A percentile compares a stretch with the other conserved stretches of the same genome.
Evolutionary conservation across 2,113 vertebrate species (phyloP).

Genomic region (Leucoraja erinaceus): DNA sequence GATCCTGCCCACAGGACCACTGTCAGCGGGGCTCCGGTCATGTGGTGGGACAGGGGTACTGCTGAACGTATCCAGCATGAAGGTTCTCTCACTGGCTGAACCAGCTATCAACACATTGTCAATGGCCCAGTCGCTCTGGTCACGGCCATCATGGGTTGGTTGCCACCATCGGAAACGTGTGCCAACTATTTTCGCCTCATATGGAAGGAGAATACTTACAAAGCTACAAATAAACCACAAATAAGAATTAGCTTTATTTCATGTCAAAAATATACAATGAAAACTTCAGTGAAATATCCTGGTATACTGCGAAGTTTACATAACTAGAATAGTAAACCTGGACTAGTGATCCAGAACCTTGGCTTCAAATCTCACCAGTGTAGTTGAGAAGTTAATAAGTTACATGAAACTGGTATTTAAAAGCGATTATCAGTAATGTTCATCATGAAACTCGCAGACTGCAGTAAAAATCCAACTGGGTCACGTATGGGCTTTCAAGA

Average conservation of each 20-base stretch:
- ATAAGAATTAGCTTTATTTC: background rate
- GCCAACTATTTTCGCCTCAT: slow-evolving; percentile 73
- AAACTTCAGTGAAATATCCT: background rate
- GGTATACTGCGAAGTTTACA: too few relatives aligned
- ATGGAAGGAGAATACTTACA: slow-evolving; percentile 89
- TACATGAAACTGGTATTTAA: too few relatives aligned
- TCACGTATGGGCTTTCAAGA: too few relatives aligned
- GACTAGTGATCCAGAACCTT: too few relatives aligned
- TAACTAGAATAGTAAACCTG: too few relatives aligned
- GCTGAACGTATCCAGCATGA: slow-evolving; percentile 91
- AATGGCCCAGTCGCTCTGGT: slow-evolving; percentile 91
- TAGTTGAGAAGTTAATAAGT: too few relatives aligned
- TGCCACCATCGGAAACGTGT: slow-evolving; percentile 97
- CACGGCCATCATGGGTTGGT: slow-evolving; percentile 81
- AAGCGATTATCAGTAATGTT: too few relatives aligned
- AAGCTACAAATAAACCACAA: slow-evolving; percentile 61
- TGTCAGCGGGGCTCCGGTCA: slow-evolving; percentile 77
- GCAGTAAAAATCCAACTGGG: too few relatives aligned
- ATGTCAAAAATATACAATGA: background rate
- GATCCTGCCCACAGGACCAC: slow-evolving; percentile 63
- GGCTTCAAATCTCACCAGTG: too few relatives aligned
- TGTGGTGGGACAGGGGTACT: slow-evolving; percentile 79
- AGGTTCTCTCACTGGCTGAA: slow-evolving; percentile 72
- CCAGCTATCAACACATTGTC: slow-evolving; percentile 90
- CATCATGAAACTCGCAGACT: too few relatives aligned